A percentile compares a stretch with the other conserved stretches of the same genome.
phyloP scores from a whole-genome alignment of 2,113 vertebrate genomes.

The Aythya baeri region DNA sequence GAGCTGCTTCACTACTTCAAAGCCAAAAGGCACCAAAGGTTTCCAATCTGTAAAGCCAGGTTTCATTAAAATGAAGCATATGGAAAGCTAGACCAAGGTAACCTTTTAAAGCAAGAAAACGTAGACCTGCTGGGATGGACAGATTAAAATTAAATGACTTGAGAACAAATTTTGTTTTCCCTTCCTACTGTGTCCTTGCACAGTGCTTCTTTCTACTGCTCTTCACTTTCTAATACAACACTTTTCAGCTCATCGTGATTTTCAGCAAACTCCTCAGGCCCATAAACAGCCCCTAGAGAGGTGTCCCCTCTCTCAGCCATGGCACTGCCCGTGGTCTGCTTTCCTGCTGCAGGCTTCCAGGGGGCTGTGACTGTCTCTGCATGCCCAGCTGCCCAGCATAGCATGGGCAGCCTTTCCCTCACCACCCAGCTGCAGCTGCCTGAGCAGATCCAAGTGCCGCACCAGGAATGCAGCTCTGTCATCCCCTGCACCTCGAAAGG shows the following conservation, averaged over 20 bases:
- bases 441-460: not conserved
- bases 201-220: not conserved
- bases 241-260: not conserved
- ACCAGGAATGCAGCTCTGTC: not conserved
- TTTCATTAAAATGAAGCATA: constrained; percentile 6
- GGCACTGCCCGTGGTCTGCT: not conserved
- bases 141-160: not conserved
- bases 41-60: not conserved
- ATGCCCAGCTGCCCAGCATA: accelerated
- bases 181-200: not conserved
- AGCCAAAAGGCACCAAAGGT: not conserved
- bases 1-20: not conserved
- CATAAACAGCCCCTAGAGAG: not conserved
- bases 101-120: not conserved
- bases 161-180: not conserved
- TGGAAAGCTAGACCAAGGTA: not conserved
- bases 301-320: not conserved
- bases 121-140: not conserved
- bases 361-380: not conserved
- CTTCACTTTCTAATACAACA: not conserved
- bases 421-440: not conserved
- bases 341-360: not conserved
- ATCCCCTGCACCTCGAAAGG: not conserved
- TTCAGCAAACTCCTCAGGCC: not conserved
- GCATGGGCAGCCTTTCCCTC: not conserved